Evolutionary conservation across 2,888 invertebrate species (phyloP), one percentile per base, ranked within the genome.

Genomic region (Ferdinandea cuprea): DNA sequence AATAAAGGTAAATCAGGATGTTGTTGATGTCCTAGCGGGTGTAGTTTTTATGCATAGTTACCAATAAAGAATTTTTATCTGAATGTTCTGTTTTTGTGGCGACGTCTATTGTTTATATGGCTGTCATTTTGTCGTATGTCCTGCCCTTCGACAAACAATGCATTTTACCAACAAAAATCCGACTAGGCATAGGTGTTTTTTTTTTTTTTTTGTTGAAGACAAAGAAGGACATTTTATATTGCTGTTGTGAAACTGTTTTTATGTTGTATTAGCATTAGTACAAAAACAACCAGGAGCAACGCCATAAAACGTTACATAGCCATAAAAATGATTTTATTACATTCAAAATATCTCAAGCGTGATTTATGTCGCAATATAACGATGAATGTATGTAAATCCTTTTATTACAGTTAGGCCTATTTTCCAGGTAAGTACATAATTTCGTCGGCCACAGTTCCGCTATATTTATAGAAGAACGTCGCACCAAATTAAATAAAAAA

Each of bases 321-420:
- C 56, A 74, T 74, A 65, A 74, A 74, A 74, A 58, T 46, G 58
- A 48, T 74, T 74, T 74, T 74, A 74, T 66, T 56, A 66, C 58
- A 65, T 58, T 66, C 65, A 21, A 66, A 74, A 74, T 66, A 54
- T 35, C 48, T 15, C 8, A 42, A 65, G n/a, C n/a, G n/a, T n/a
- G 59, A 50, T 81, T 81, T 76, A 81, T 72, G 65, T 46, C 48
- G 37, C 71, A 61, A 58, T 76, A 76, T 76, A 66, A 50, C 44
- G 32, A 48, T 66, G 58, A 50, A 69, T 71, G 65, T 44, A 35
- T 42, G 17, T 11, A 56, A 63, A 69, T 65, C 65, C 17, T 65
- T 74, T 65, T 66, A 65, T 58, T 74, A 42, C 58, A 56, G 54
- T 56, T 56, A 15, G 15, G 54, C 52, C 46, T 61, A 44, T 52